Evolutionary conservation across 2,888 invertebrate genomes (phyloP).

Genomic region (Hydrotaea diabolus): DNA sequence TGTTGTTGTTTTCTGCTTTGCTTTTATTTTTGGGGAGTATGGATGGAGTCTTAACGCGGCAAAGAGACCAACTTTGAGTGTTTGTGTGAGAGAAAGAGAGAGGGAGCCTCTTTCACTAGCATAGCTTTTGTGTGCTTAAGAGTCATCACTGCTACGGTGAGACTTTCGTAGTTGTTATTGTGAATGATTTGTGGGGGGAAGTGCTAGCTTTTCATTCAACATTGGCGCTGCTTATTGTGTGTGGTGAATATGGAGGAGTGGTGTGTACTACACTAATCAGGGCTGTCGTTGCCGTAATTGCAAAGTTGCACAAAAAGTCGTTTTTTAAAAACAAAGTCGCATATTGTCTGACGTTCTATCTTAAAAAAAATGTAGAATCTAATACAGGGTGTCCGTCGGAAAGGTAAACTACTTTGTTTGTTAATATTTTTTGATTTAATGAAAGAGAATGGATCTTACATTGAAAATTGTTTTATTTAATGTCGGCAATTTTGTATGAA

Average conservation of each 20-base stretch:
- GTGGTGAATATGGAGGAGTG: not conserved
- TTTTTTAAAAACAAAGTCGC: too few relatives aligned
- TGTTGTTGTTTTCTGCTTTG: not conserved
- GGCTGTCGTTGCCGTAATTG: too few relatives aligned
- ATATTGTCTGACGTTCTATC: too few relatives aligned
- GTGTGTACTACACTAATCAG: too few relatives aligned
- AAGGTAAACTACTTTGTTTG: too few relatives aligned
- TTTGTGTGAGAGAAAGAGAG: not conserved
- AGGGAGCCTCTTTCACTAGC: not conserved
- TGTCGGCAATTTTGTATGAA: too few relatives aligned
- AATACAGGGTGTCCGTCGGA: too few relatives aligned
- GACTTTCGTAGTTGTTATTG: not conserved
- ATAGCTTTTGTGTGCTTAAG: not conserved
- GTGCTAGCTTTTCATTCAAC: not conserved
- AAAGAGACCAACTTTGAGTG: not conserved
- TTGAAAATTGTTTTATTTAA: too few relatives aligned
- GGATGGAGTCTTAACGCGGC: conserved; percentile 24
- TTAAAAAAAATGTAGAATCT: too few relatives aligned
- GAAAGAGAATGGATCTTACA: too few relatives aligned
- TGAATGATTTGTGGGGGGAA: not conserved
- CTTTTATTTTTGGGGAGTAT: conserved; percentile 36
- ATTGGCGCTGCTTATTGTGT: not conserved
- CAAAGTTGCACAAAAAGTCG: too few relatives aligned
- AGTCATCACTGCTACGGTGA: not conserved
- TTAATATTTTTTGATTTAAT: too few relatives aligned